Evolutionary conservation across 2,888 invertebrate genomes (phyloP), one percentile per base, ranked within the genome.

Genomic region (Rotaria socialis): DNA sequence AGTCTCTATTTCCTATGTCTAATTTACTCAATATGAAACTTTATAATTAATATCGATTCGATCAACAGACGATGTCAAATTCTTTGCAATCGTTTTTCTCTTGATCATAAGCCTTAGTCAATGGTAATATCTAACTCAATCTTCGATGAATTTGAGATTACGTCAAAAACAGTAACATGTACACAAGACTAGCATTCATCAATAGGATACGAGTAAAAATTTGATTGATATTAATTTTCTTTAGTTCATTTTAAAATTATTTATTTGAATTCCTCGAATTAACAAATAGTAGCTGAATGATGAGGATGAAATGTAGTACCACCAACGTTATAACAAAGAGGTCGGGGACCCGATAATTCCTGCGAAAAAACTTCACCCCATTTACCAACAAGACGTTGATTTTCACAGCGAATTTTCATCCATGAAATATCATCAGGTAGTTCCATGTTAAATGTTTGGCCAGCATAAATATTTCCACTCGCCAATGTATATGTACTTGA

Each of bases 401-500:
- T 80, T 80, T 80, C 75, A 43, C 41, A 41, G 7, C 75, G 41
- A 24, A 80, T n/a, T 47, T 80, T 41, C 41, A 80, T 7, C 75
- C 75, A 80, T 47, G 16, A 0, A 24, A 47, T 14, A 80, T 8
- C 47, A 10, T 43, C 43, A 4, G 75, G 75, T 22, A 80, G 4
- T 80, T 47, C 10, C 22, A 80, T 80, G 0, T 19, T 2, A 24
- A 22, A 8, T 47, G 75, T 24, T 80, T 80, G 41, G 24, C 75
- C 75, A 47, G 75, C 75, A 80, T 80, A 41, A 47, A 80, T 80
- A 80, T 80, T 80, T 43, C 75, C 75, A 43, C 24, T 47, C 5
- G 75, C 41, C 22, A 43, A 80, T 80, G 24, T 47, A 24, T 47
- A 24, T 80, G 75, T 0, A 80, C 47, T 41, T 24, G 19, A 43